Evolutionary conservation across 2,113 vertebrate species (phyloP).

Genomic region (Lamprotornis superbus): DNA sequence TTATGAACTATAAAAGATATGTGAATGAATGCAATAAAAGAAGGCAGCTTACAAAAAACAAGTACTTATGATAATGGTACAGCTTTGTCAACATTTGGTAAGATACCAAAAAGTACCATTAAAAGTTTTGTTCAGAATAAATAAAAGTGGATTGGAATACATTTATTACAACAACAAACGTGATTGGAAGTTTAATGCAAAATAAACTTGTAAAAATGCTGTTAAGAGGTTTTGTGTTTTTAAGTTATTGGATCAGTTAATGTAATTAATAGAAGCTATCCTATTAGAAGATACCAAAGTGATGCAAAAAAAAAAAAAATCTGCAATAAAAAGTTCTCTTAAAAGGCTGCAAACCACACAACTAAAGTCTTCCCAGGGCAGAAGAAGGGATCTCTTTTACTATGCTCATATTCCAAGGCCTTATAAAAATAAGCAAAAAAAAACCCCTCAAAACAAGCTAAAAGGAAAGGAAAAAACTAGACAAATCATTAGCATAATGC

Average conservation of each 20-base stretch:
- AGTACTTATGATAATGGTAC: background rate
- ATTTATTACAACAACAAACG: background rate
- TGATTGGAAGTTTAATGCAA: background rate
- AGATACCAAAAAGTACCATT: background rate
- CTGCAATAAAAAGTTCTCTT: background rate
- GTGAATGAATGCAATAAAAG: background rate
- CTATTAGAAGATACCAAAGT: background rate
- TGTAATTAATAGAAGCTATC: background rate
- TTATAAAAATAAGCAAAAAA: background rate
- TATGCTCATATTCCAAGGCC: background rate
- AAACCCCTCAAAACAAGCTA: background rate
- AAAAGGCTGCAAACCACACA: background rate
- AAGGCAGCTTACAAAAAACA: background rate
- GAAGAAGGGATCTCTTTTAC: background rate
- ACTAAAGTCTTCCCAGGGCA: background rate
- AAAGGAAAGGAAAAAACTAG: background rate
- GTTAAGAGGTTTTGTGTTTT: background rate
- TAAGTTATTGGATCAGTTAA: background rate
- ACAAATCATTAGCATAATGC: background rate
- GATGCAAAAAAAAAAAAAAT: background rate
- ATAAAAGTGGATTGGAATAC: background rate
- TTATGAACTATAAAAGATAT: constrained; percentile 25
- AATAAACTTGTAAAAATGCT: background rate
- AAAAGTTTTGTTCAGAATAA: constrained; percentile 6
- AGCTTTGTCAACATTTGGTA: background rate